A percentile compares a stretch with the other conserved stretches of the same genome.
phyloP scores from a whole-genome alignment of 2,888 invertebrate genomes.

The Dicycla oo region DNA sequence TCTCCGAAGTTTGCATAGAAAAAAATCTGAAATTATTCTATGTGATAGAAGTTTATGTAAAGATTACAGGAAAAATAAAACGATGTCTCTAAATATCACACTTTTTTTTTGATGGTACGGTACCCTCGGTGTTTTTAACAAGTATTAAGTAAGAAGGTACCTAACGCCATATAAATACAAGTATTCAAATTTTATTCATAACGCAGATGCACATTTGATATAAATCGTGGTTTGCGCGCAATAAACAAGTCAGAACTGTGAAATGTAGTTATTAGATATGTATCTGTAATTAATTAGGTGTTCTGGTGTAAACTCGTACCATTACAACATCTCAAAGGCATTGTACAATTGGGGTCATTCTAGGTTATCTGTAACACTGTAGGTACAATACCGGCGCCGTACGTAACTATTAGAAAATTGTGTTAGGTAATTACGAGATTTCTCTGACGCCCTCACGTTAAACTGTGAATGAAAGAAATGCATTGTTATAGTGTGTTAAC shows the following conservation, averaged over 20 bases:
- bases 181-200: constrained; percentile 22
- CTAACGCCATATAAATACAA: not conserved
- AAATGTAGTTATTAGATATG: constrained; percentile 31
- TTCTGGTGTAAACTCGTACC: constrained; percentile 32
- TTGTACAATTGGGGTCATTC: constrained; percentile 51
- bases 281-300: constrained; percentile 44
- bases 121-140: too few species aligned
- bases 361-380: constrained; percentile 47
- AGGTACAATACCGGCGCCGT: constrained; percentile 15
- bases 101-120: too few species aligned
- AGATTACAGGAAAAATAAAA: too few species aligned
- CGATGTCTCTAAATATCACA: too few species aligned
- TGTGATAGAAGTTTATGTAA: too few species aligned
- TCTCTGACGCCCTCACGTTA: constrained; percentile 41
- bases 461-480: constrained; percentile 40
- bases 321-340: constrained; percentile 33
- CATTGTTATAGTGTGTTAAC: constrained; percentile 21
- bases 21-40: too few species aligned
- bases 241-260: constrained; percentile 30
- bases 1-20: too few species aligned
- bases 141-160: not conserved
- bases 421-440: constrained; percentile 57
- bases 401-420: constrained; percentile 55
- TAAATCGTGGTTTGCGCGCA: not conserved
- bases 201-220: constrained; percentile 9